Evolutionary conservation across 1,140 invertebrate genomes (phyloP), one percentile per base, ranked within the genome.

Genomic region (Brachionus paranguensis): DNA sequence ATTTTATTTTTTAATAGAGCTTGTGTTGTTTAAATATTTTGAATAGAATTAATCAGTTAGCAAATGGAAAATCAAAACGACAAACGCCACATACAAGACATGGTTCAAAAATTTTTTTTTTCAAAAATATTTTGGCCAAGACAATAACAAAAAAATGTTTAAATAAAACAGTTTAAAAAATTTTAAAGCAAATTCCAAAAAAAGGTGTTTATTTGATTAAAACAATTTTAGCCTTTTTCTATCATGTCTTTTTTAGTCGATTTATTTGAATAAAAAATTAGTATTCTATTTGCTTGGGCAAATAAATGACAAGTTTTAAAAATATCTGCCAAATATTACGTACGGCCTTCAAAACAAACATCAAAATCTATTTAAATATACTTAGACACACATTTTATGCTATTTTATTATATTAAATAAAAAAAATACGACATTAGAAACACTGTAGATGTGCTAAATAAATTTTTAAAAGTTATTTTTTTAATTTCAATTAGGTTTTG

Each of bases 181-280:
- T 37, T 60, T 60, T 27, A 60, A 60, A 60, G 20, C 20, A 60
- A 60, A 41, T 20, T 72, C 68, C 17, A 43, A 17, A 72, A 20
- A 43, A 12, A 41, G 41, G 33, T 72, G 68, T 72, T 72, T 72
- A 17, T 72, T 72, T 72, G 68, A 72, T n/a, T 72, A 43, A 72
- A 72, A 20, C 68, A 72, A 72, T 41, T 72, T 43, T 72, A 14
- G 11, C 14, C 45, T 41, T 72, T 20, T 20, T 41, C n/a, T 72
- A 43, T 60, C 53, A 60, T 60, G 8, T 60, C 53, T 60, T 60
- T 60, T 20, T 60, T 60, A 10, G 17, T 10, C 20, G 53, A 17
- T 60, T 60, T 60, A 60, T 60, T 60, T 60, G 53, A 60, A 60
- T 20, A 24, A 60, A 60, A 60, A 60, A 60, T 60, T 60, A 60